Percentiles rank a stretch among this genome's conserved stretches.
These are phyloP conservation scores for Delphinapterus leucas DNA, from an alignment of 2,113 vertebrate genomes.

Conservation along the genomic window DNA sequence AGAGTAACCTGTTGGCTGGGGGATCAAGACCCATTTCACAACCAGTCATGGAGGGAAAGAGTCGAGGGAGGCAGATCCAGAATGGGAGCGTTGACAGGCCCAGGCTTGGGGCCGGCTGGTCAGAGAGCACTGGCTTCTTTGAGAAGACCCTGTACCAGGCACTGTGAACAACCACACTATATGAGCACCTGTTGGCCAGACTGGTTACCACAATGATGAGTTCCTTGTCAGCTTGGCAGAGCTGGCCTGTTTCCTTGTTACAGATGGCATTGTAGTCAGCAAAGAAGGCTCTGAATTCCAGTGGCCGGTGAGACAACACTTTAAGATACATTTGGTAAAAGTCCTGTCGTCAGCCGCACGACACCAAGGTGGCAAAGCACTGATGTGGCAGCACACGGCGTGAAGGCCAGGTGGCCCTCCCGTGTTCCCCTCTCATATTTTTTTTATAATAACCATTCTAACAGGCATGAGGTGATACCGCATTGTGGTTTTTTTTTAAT, in stretches of 20 bases:
- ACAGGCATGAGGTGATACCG: background rate
- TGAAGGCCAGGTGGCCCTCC: no score
- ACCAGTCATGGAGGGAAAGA: background rate
- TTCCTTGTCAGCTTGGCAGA: conserved; percentile 90
- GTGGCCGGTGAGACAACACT: no score
- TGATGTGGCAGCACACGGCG: no score
- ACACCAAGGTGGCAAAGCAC: no score
- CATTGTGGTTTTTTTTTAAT: background rate
- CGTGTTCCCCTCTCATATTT: background rate
- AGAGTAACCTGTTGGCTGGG: background rate
- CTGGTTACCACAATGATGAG: conserved; percentile 90
- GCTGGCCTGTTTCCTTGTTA: conserved; percentile 64
- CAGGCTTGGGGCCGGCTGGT: conserved; percentile 75
- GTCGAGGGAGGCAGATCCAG: background rate
- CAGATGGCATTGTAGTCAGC: no score
- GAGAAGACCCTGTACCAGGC: conserved; percentile 90
- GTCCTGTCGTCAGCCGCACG: no score
- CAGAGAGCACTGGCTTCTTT: conserved; percentile 87
- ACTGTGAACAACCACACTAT: conserved; percentile 88
- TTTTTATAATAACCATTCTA: background rate
- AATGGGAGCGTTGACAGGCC: background rate
- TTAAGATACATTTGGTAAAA: no score
- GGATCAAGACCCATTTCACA: background rate
- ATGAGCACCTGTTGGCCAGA: conserved; percentile 86
- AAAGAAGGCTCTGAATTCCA: no score